phyloP scores from a whole-genome alignment of 2,113 vertebrate species.

The Porphyrio hochstetteri region DNA sequence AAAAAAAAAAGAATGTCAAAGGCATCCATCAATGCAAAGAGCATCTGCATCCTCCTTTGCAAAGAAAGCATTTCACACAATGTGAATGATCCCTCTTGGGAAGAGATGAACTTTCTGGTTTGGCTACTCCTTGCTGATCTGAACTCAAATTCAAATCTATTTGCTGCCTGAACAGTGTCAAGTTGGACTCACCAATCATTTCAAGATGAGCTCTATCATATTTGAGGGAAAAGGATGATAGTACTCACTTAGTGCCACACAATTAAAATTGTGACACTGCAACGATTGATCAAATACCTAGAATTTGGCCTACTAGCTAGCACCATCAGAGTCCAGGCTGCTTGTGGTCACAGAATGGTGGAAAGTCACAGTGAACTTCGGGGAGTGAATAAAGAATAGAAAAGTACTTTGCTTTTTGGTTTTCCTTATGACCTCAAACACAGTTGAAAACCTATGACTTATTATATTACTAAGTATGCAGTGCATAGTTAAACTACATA shows the following conservation, averaged over 20 bases:
- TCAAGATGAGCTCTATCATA: background rate
- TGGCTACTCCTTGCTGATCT: background rate
- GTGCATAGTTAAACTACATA: background rate
- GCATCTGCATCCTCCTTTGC: background rate
- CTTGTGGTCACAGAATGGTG: background rate
- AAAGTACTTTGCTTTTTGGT: background rate
- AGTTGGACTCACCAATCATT: background rate
- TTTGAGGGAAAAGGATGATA: background rate
- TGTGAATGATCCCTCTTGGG: background rate
- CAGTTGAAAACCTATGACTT: background rate
- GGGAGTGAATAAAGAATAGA: fast-evolving
- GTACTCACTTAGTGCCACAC: background rate
- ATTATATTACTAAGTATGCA: background rate
- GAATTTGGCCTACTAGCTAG: background rate
- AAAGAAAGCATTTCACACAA: background rate
- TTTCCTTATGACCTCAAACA: background rate
- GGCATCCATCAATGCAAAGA: background rate
- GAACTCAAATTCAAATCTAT: background rate
- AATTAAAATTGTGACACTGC: background rate
- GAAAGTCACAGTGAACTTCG: background rate
- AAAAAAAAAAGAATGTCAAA: background rate
- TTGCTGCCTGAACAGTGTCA: background rate
- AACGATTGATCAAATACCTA: background rate
- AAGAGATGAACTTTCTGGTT: background rate
- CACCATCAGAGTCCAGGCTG: background rate